phyloP scores from a whole-genome alignment of 2,113 vertebrate genomes.

The Hippocampus comes region DNA sequence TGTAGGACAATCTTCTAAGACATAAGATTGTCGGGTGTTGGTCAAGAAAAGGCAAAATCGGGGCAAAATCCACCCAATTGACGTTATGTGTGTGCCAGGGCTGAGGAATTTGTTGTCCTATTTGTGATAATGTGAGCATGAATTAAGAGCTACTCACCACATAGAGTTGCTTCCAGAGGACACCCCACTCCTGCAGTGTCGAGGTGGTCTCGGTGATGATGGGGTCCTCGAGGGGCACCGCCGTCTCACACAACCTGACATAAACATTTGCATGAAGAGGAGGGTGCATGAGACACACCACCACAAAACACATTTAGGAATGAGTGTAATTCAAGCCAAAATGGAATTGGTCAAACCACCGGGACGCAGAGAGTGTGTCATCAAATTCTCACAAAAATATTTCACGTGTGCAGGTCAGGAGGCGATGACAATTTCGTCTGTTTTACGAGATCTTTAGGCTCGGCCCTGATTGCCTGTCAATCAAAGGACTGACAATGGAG shows the following conservation, averaged over 20 bases:
- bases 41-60: too few species aligned
- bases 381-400: neutral
- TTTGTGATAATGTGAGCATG: constrained; percentile 9
- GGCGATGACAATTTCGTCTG: too few species aligned
- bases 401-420: neutral
- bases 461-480: neutral
- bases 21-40: too few species aligned
- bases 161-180: constrained; percentile 96
- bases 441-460: too few species aligned
- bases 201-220: constrained; percentile 94
- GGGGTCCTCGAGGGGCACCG: constrained; percentile 92
- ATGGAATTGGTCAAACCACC: neutral
- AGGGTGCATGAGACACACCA: neutral
- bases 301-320: constrained; percentile 1
- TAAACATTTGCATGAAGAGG: constrained; percentile 16
- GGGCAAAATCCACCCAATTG: too few species aligned
- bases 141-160: constrained; percentile 78
- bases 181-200: constrained; percentile 94
- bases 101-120: constrained; percentile 19
- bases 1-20: too few species aligned
- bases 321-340: neutral
- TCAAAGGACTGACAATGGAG: neutral
- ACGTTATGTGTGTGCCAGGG: too few species aligned
- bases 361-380: neutral
- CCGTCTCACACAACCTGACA: constrained; percentile 89